These are phyloP conservation scores for Tiaroga cobitis DNA, from an alignment of 2,797 vertebrate genomes.

Conservation along the genomic window DNA sequence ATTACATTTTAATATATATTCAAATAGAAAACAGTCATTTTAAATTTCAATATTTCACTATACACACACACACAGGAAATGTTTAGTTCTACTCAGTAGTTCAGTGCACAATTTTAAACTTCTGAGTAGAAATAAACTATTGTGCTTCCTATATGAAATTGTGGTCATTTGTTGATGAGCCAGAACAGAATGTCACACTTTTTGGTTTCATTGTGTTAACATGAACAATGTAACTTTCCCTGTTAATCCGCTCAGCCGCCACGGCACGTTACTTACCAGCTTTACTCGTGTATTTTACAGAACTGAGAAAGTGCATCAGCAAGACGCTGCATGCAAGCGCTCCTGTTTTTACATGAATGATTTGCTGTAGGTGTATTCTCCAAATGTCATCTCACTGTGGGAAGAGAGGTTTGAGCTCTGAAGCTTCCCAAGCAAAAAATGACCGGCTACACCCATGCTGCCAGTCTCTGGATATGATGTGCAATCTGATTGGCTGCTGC, in stretches of 20 bases:
- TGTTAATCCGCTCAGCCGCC: not conserved
- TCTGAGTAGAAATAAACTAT: not conserved
- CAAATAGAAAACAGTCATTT: not conserved
- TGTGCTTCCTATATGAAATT: not conserved
- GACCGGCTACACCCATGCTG: not conserved
- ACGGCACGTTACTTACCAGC: not conserved
- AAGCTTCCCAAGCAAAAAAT: not conserved
- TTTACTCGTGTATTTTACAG: not conserved
- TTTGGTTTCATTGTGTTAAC: not conserved
- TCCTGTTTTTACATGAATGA: constrained; percentile 10
- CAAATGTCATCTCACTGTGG: not conserved
- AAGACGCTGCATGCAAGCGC: constrained; percentile 8
- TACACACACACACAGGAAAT: not conserved
- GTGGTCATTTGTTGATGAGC: not conserved
- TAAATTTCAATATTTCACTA: not conserved
- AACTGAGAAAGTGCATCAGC: not conserved
- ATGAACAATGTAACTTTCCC: not conserved
- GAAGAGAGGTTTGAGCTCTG: not conserved
- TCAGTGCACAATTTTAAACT: not conserved
- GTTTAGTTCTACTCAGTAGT: not conserved
- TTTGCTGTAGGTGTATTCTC: constrained; percentile 13
- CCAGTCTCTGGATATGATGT: not conserved
- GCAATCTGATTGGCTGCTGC: constrained; percentile 30
- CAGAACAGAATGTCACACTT: not conserved
- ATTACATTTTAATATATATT: not conserved